Evolutionary conservation across 30 jellyfish, hydroid and myxozoan genomes (phyloP).

Genomic region (Mastigias papua): DNA sequence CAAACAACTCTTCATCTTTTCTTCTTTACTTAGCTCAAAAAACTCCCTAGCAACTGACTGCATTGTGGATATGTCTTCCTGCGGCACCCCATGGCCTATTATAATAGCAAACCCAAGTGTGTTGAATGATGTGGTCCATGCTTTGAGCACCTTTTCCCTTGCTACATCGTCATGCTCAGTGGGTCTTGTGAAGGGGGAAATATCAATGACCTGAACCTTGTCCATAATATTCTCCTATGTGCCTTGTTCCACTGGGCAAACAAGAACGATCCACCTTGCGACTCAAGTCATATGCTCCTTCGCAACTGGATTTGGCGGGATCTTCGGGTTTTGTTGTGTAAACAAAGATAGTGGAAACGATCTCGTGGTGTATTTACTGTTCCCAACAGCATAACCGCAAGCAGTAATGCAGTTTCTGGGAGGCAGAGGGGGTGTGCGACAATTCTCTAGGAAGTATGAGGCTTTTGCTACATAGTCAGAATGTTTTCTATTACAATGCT

Average conservation of each 20-base stretch:
- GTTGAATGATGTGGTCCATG: constrained; percentile 33
- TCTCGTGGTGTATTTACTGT: too few species aligned
- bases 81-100: constrained; percentile 58
- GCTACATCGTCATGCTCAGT: not conserved
- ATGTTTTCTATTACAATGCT: too few species aligned
- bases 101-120: constrained; percentile 48
- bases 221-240: not conserved
- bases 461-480: too few species aligned
- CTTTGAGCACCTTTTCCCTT: constrained; percentile 23
- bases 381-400: too few species aligned
- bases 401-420: too few species aligned
- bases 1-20: constrained; percentile 46
- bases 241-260: not conserved
- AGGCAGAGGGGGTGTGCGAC: too few species aligned
- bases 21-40: constrained; percentile 15
- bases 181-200: constrained; percentile 36
- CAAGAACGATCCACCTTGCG: too few species aligned
- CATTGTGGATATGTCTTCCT: not conserved
- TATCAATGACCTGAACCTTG: constrained; percentile 17
- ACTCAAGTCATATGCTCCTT: too few species aligned
- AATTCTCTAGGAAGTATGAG: too few species aligned
- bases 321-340: too few species aligned
- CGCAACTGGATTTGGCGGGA: too few species aligned
- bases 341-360: too few species aligned
- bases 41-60: constrained; percentile 34